Evolutionary conservation across 2,113 vertebrate species (phyloP), one percentile per base, ranked within the genome.

Genomic region (Heterocephalus glaber): DNA sequence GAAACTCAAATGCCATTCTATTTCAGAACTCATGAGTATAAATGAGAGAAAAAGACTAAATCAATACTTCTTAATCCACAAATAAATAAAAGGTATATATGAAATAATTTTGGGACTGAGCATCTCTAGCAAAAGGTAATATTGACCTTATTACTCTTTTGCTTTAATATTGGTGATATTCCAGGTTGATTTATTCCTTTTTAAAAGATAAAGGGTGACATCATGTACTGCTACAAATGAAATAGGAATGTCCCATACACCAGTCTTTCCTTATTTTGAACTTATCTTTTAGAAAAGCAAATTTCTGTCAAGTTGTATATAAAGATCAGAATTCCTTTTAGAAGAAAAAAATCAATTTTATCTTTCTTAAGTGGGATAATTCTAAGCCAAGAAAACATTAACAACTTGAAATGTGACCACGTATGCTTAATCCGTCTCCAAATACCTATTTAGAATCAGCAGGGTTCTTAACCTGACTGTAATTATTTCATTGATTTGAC

Each of bases 401-500:
- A 7, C 66, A 83, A 74, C 20, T 83, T 80, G 52, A 85, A 79
- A 44, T 41, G 79, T 49, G 14, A 41, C 58, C 70, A 90, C 70
- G 70, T 81, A 35, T n/a, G 4, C 22, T 61, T 92, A 89, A 92
- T 86, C 61, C 11, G 47, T 95, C 97, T 95, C 65, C 65, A 94
- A 96, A 80, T 93, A 94, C 68, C 56, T 87, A 90, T 87, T 95
- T 88, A 92, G 30, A 92, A 76, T 70, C 83, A 86, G 86, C 28
- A n/a, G 61, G 61, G 52, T 65, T 96, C 90, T 94, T 96, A 74
- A 85, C 85, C 56, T 79, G 41, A 60, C 26, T 89, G 13, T 94
- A 97, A 97, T 92, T 96, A 95, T 97, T 90, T 92, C 60, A 96
- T 94, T 92, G 87, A 95, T 86, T 93, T 95, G 72, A 90, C 58